Conservation (phyloP, 2,113 vertebrate species). For the Pelecanus crispus region DNA sequence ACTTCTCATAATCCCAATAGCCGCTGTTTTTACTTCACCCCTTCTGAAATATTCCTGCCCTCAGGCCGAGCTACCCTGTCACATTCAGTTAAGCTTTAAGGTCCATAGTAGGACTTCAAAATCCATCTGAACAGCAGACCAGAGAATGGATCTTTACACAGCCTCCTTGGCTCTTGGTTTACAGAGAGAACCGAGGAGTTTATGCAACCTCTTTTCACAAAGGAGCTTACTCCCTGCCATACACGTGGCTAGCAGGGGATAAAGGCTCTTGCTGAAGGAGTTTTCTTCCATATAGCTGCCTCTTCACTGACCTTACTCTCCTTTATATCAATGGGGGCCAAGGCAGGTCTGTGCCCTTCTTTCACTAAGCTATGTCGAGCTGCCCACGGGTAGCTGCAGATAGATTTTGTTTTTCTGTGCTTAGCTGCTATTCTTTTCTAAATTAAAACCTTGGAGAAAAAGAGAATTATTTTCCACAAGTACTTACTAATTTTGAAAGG, state of each 20-base stretch:
- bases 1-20: not conserved
- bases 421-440: not conserved
- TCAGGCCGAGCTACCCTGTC: not conserved
- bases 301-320: not conserved
- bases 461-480: not conserved
- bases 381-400: not conserved
- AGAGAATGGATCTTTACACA: not conserved
- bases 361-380: not conserved
- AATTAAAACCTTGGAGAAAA: not conserved
- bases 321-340: not conserved
- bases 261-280: not conserved
- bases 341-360: not conserved
- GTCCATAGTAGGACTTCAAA: not conserved
- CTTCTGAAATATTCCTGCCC: not conserved
- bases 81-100: not conserved
- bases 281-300: not conserved
- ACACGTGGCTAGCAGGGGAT: not conserved
- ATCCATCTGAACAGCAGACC: not conserved
- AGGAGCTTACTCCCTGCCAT: not conserved
- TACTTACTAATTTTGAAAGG: not conserved
- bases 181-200: not conserved
- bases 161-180: not conserved
- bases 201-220: not conserved
- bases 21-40: not conserved
- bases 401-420: not conserved